Evolutionary conservation across 2,797 vertebrate genomes (phyloP), one percentile per base, ranked within the genome.

Genomic region (Synaphobranchus kaupii): DNA sequence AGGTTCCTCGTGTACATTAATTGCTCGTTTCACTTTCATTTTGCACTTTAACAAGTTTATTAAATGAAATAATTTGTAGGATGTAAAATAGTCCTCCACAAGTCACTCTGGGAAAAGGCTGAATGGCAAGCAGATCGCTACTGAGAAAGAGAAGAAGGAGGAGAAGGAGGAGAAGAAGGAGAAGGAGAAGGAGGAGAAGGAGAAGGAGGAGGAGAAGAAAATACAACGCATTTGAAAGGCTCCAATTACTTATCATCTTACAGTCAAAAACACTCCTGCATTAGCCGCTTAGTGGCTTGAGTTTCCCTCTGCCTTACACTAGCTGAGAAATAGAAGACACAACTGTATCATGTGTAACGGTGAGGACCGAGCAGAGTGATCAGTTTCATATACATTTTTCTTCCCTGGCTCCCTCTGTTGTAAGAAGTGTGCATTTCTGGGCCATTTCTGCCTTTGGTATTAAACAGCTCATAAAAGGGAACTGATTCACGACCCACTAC

Each of bases 401-500:
- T 85, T 58, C 31, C 85, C 34, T 86, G 71, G 50, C 85, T 82
- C 54, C 39, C 54, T 66, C 22, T 63, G 39, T 47, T 81, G 54
- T 66, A 63, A 81, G 60, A 81, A 52, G 31, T 22, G 39, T 50
- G 31, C 1, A n/a, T n/a, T n/a, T n/a, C n/a, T n/a, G n/a, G n/a
- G 12, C 76, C 47, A 25, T 80, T 93, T 95, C 93, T 94, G 88
- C 90, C 89, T 90, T 90, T 90, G 92, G 93, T 92, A 93, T 94
- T 96, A 94, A 95, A 94, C 94, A 94, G 94, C 91, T 95, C 94
- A 90, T 95, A 96, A 96, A 94, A 94, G 17, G 20, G 31, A 20
- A 47, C 73, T 78, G 73, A 78, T 10, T 78, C 73, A 78, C 73
- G 20, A 44, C 17, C 34, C 5, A 78, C 73, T 22, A 17, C 73